Evolutionary conservation across 2,888 invertebrate species (phyloP), one percentile per base, ranked within the genome.

Genomic region (Pegoplata infirma): DNA sequence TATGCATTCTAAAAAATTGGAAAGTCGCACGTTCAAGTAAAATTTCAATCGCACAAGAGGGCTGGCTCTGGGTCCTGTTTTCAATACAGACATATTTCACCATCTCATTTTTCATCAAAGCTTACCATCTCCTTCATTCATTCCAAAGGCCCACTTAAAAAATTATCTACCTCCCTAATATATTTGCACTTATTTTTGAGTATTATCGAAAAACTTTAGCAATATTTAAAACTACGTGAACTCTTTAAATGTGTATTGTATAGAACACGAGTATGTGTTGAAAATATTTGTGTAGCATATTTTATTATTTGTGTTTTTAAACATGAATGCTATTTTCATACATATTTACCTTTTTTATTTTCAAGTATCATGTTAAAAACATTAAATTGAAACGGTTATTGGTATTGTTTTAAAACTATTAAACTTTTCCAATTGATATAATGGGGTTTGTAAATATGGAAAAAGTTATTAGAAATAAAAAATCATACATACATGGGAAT

Each of bases 151-250:
- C n/a, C n/a, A n/a, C n/a, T n/a, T n/a, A n/a, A n/a, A n/a, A n/a
- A n/a, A n/a, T n/a, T n/a, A n/a, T n/a, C n/a, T n/a, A n/a, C n/a
- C n/a, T n/a, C 25, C 40, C 44, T 66, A 51, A 51, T 56, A 67
- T 53, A 59, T 28, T 17, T 84, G 84, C 84, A 85, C 83, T 85
- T 85, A 82, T 83, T 85, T 85, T 85, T 84, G 85, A 87, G 86
- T 87, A 85, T 86, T 86, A 86, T 86, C 87, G 87, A 85, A 84
- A 86, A 86, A 86, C 85, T 86, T 86, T 86, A 84, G 82, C 84
- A 84, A 87, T 87, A 76, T 71, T 67, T 58, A 40, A 17, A 75
- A 61, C 49, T 71, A 79, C 79, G 79, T 79, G 79, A 40, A 51
- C 51, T 21, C 51, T 23, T 51, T 51, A 51, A 12, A 23, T 1